Evolutionary conservation across 2,888 invertebrate species (phyloP), one percentile per base, ranked within the genome.

Genomic region (Cheilosia pagana): DNA sequence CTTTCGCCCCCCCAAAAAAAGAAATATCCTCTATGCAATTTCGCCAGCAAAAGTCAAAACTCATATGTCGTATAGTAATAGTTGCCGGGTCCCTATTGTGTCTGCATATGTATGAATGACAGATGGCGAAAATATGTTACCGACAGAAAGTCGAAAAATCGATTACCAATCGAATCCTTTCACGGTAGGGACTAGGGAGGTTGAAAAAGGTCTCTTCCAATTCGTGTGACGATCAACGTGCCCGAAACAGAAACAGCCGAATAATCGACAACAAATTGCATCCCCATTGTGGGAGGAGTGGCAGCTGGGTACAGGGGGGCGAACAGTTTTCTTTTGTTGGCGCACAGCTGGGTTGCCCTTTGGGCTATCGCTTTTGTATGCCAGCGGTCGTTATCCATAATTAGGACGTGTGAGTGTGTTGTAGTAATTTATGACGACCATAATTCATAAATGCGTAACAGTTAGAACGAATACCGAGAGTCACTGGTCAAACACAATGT

Each of bases 341-440:
- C 45, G 41, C 16, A 10, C n/a, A n/a, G 50, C 59, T 25, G 14
- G 14, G 52, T 14, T 43, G 21, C 21, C 23, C 19, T 45, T 39
- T 19, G 2, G 55, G 12, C 48, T 48, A 21, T 68, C 48, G 12
- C 48, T 48, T n/a, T 68, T 31, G 55, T 21, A 41, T 21, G 19
- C 50, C 28, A 70, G 19, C 35, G 21, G 63, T 53, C 65, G 71
- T 77, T 77, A 70, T 63, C 57, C 74, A 79, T 83, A 70, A 74
- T 55, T 68, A 65, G 59, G 23, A 31, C 12, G 23, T 39, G 16
- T 25, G 39, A 14, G 28, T 39, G 41, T 21, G 16, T 43, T 23
- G 39, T 28, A 21, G 31, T 52, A 68, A 53, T 77, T 68, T 68
- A 77, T 62, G 68, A 28, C 28, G 41, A 19, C 55, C 68, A 62